Evolutionary conservation across 2,113 vertebrate genomes (phyloP).

Genomic region (Anser cygnoides): DNA sequence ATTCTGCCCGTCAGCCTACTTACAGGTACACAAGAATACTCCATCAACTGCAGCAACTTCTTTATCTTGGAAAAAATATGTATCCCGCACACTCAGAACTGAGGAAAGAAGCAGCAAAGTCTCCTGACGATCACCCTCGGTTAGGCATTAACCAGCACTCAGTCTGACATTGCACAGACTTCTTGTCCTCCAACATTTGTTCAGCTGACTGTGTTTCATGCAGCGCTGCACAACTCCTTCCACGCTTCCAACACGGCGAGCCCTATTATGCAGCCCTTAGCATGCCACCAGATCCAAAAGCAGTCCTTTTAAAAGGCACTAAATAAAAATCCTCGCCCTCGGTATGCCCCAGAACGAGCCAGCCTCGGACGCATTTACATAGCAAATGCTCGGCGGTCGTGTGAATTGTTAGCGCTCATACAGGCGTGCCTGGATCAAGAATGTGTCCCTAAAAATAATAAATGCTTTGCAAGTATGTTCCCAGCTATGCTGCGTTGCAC

Average conservation of each 20-base stretch:
- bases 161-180: constrained; percentile 29
- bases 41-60: neutral
- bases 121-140: neutral
- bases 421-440: neutral
- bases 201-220: constrained; percentile 8
- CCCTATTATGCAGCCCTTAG: neutral
- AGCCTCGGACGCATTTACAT: accelerated
- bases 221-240: constrained; percentile 25
- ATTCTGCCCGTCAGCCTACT: neutral
- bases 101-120: neutral
- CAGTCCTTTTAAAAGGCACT: neutral
- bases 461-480: neutral
- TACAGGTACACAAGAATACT: neutral
- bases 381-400: neutral
- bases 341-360: neutral
- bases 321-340: neutral
- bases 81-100: neutral
- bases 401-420: neutral
- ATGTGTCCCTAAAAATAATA: neutral
- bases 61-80: neutral
- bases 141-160: constrained; percentile 19
- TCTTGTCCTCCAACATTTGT: constrained; percentile 48
- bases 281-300: neutral
- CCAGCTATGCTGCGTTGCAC: neutral
- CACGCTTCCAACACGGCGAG: neutral